Evolutionary conservation across 2,113 vertebrate genomes (phyloP).

Genomic region (Lamprologus tigripictilis): DNA sequence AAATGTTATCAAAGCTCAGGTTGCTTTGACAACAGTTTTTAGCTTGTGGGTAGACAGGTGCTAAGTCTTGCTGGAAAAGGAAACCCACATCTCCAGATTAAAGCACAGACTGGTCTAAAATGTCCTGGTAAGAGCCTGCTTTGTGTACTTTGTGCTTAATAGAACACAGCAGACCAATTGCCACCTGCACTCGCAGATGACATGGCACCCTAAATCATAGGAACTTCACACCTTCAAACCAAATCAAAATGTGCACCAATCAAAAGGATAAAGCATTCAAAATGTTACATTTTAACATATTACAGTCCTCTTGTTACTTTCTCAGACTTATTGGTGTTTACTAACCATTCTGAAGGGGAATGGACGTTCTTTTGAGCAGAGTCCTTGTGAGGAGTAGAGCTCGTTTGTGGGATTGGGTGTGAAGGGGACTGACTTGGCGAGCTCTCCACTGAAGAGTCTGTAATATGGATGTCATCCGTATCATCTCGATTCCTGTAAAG

Average conservation of each 20-base stretch:
- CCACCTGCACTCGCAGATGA: background rate
- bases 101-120: background rate
- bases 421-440: background rate
- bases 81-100: background rate
- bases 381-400: slow-evolving; percentile 39
- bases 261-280: background rate
- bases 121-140: background rate
- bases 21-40: background rate
- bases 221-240: background rate
- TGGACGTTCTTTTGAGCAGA: background rate
- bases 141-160: background rate
- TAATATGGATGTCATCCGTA: background rate
- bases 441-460: slow-evolving; percentile 5
- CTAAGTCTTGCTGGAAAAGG: background rate
- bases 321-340: background rate
- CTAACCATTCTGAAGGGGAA: slow-evolving; percentile 8
- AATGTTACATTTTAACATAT: background rate
- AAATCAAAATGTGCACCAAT: background rate
- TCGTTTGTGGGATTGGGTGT: background rate
- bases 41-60: background rate
- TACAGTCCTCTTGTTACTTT: background rate
- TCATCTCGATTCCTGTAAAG: background rate
- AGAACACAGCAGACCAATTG: background rate
- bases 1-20: background rate
- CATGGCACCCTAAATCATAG: background rate